These are phyloP conservation scores for Mylabris sibirica DNA, from an alignment of 2,888 invertebrate genomes.

Conservation along the genomic window DNA sequence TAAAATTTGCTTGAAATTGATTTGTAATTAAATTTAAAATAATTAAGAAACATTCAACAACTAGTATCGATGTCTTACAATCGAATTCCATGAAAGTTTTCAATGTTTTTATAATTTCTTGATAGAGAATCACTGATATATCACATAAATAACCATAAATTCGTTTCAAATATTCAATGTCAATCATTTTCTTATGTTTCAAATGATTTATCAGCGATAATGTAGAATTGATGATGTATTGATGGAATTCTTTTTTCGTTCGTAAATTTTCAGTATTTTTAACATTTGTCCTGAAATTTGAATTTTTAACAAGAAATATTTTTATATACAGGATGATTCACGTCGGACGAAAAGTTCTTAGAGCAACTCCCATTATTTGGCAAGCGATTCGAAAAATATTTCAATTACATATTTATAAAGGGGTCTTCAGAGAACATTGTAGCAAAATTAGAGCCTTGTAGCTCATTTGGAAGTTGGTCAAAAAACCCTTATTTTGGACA, in stretches of 20 bases:
- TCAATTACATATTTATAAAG: too few relatives aligned
- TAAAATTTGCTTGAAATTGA: slow-evolving; percentile 56
- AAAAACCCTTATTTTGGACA: too few relatives aligned
- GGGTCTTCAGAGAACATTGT: too few relatives aligned
- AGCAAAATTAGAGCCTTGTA: too few relatives aligned
- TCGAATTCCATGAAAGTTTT: slow-evolving; percentile 67
- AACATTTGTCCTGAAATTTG: slow-evolving; percentile 51
- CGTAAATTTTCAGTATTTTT: slow-evolving; percentile 54
- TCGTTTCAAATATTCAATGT: slow-evolving; percentile 48
- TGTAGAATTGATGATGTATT: slow-evolving; percentile 64
- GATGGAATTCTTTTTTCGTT: slow-evolving; percentile 66
- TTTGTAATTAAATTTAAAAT: slow-evolving; percentile 57
- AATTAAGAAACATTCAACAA: slow-evolving; percentile 68
- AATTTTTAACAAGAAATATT: too few relatives aligned
- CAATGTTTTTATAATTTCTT: slow-evolving; percentile 63
- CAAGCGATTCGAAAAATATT: too few relatives aligned
- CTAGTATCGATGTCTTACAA: slow-evolving; percentile 63
- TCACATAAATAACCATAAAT: slow-evolving; percentile 55
- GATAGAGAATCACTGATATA: slow-evolving; percentile 57
- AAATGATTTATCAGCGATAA: slow-evolving; percentile 58
- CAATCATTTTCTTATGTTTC: slow-evolving; percentile 55
- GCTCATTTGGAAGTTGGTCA: too few relatives aligned
- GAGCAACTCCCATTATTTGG: too few relatives aligned
- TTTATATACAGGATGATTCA: too few relatives aligned
- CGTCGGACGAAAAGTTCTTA: too few relatives aligned